phyloP scores from a whole-genome alignment of 35 echinoderm and acorn worm genomes.

The Lytechinus pictus region DNA sequence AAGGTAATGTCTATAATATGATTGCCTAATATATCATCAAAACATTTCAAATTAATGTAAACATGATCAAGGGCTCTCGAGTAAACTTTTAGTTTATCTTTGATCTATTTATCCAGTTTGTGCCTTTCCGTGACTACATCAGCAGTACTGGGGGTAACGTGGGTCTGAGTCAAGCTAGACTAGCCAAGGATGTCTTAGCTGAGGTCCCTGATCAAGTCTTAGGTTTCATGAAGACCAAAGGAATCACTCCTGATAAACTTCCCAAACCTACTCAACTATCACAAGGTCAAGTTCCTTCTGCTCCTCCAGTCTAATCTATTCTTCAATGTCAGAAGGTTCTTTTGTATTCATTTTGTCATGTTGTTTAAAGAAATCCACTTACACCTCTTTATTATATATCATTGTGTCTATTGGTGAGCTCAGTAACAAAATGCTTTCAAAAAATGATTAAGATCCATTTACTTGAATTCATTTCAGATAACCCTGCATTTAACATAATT shows the following conservation, averaged over 20 bases:
- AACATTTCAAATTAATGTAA: too few species aligned
- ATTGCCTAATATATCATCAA: too few species aligned
- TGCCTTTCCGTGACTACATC: conserved; percentile 94
- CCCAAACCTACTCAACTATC: neutral
- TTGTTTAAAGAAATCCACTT: neutral
- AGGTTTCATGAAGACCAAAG: conserved; percentile 88
- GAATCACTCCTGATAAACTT: conserved; percentile 60
- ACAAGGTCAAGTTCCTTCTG: neutral
- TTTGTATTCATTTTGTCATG: neutral
- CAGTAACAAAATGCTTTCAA: neutral
- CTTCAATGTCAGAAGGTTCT: neutral
- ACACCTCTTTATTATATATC: neutral
- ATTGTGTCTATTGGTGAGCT: neutral
- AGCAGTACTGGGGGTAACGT: conserved; percentile 64
- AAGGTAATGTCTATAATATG: too few species aligned
- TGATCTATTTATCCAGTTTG: conserved; percentile 68
- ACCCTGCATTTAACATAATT: too few species aligned
- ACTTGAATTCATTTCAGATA: neutral
- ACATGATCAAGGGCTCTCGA: neutral
- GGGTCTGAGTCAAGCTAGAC: conserved; percentile 88
- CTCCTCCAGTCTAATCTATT: neutral
- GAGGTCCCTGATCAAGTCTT: conserved; percentile 93
- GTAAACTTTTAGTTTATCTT: neutral
- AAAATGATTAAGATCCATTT: neutral
- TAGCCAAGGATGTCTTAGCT: conserved; percentile 96